Base-by-base conservation (phyloP, 2,888 invertebrate species). In the Ochropleura leucogaster region DNA sequence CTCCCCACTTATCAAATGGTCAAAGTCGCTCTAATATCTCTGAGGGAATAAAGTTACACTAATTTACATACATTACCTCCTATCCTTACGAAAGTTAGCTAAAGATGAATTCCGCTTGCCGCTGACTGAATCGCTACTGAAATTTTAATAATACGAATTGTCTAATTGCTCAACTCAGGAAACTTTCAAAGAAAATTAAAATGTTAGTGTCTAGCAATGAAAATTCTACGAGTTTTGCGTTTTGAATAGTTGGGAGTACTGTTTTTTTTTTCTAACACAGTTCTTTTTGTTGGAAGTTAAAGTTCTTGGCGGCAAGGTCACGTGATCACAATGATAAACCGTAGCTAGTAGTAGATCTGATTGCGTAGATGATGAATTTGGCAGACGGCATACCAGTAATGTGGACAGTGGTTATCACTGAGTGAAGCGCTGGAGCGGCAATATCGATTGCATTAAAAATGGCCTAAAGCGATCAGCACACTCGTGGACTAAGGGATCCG, bases 51-150 rank as follows among this genome's bases (percentile, higher is more conserved):
- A 95, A 95, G 94, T 95, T 94, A 92, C 89, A 90, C 89, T 93
- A 89, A 94, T 95, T 95, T 94, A 89, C 94, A 95, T 95, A 95
- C 75, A 95, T 95, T 95, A 95, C 94, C 92, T 94, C 92, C 89
- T 90, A 91, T 93, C 91, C 90, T 88, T 81, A 91, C 92, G 91
- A 92, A 93, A 94, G 90, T 93, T 92, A 84, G 86, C 79, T 67
- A 73, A 79, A 79, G 89, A 77, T 89, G 44, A 85, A 80, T 89
- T 91, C 88, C 85, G 68, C 87, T 92, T 90, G 83, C 74, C 74
- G 64, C 75, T 64, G 77, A 76, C 70, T 71, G 75, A 86, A 79
- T 85, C 74, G 77, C 79, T 80, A 72, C 85, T 85, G 74, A 85
- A 89, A 87, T 85, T 85, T 80, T 86, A 84, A 87, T 85, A 81